Conservation (phyloP, 2,113 vertebrate genomes). For the Echinops telfairi region DNA sequence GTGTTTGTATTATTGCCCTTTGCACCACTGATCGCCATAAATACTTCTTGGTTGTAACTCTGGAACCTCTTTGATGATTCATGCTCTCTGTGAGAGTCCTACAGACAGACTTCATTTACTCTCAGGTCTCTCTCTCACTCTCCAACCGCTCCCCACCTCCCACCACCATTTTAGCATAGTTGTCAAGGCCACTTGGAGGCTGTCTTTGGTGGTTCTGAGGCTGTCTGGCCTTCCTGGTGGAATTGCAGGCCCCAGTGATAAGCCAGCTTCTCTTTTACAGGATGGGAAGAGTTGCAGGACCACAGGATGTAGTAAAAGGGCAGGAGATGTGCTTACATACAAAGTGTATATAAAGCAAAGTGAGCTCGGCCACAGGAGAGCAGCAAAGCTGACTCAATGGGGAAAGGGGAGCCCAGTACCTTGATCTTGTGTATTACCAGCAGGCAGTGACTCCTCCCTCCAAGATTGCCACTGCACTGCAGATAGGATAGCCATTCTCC, state of each 20-base stretch:
- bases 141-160: too few species aligned
- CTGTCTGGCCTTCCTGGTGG: background rate
- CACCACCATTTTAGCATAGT: background rate
- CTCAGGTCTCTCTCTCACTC: too few species aligned
- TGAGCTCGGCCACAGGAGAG: background rate
- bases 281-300: background rate
- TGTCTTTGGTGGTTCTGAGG: background rate
- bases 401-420: too few species aligned
- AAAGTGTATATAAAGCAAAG: background rate
- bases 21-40: conserved; percentile 64
- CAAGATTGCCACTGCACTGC: background rate
- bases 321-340: background rate
- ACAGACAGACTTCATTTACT: conserved; percentile 39
- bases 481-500: background rate
- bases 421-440: background rate
- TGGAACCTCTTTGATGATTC: conserved; percentile 67
- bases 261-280: background rate
- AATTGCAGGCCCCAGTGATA: background rate
- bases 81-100: conserved; percentile 25
- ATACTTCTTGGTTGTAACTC: conserved; percentile 68
- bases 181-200: background rate
- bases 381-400: rapidly evolving
- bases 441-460: background rate
- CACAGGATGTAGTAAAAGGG: background rate
- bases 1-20: conserved; percentile 70